Evolutionary conservation across 2,113 vertebrate genomes (phyloP).

Genomic region (Xerus inauris): DNA sequence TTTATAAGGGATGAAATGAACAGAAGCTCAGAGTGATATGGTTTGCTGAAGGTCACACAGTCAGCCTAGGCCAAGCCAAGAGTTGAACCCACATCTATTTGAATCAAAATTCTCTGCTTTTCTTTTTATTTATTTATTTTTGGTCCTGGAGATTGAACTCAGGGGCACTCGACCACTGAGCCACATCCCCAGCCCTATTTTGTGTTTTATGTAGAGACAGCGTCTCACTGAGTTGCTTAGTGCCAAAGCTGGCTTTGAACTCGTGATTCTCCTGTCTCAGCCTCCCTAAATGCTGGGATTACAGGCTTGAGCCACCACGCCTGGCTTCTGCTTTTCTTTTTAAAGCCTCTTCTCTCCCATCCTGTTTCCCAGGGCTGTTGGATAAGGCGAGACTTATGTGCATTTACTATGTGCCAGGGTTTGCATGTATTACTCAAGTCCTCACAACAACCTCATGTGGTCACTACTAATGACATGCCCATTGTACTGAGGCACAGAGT

Average conservation of each 20-base stretch:
- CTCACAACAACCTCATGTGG: not conserved
- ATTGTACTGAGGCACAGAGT: not conserved
- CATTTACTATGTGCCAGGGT: not conserved
- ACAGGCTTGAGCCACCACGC: too few relatives aligned
- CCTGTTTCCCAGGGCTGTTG: not conserved
- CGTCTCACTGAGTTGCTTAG: too few relatives aligned
- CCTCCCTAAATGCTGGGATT: too few relatives aligned
- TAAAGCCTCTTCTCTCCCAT: not conserved
- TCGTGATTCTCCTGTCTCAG: too few relatives aligned
- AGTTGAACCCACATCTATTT: not conserved
- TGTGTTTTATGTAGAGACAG: too few relatives aligned
- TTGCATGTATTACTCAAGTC: not conserved
- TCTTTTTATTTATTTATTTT: too few relatives aligned
- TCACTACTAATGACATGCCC: not conserved
- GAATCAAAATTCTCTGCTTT: conserved; percentile 13
- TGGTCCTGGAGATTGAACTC: too few relatives aligned
- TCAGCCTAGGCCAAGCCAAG: not conserved
- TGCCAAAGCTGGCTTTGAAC: too few relatives aligned
- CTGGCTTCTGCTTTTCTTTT: too few relatives aligned
- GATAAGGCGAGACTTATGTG: not conserved
- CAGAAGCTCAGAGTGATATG: not conserved
- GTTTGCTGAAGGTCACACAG: not conserved
- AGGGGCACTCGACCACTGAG: too few relatives aligned
- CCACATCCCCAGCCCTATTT: too few relatives aligned
- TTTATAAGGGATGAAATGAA: not conserved